Conservation (phyloP, 2,888 invertebrate genomes). For the Drosophila infuscata region DNA sequence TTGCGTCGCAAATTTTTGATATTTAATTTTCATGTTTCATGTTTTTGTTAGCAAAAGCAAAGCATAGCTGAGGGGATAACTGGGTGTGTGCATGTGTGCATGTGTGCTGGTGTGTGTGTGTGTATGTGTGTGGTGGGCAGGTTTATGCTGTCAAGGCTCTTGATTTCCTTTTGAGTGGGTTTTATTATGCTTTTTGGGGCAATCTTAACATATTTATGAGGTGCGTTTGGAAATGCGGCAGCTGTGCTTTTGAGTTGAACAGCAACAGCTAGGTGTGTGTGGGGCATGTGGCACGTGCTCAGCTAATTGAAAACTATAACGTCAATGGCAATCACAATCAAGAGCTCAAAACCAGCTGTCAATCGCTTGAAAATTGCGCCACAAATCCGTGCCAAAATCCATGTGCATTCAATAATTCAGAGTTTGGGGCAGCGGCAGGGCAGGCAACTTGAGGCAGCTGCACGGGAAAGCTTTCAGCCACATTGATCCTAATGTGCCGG, state of each 20-base stretch:
- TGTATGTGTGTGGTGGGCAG: not conserved
- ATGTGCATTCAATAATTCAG: constrained; percentile 2
- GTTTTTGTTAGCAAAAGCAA: constrained; percentile 47
- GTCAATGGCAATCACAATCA: constrained; percentile 69
- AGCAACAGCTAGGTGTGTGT: not conserved
- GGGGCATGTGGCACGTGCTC: constrained; percentile 34
- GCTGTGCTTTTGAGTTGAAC: not conserved
- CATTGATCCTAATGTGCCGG: constrained; percentile 74
- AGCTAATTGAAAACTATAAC: constrained; percentile 76
- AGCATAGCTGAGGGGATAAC: not conserved
- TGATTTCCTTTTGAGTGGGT: constrained; percentile 48
- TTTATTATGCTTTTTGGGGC: constrained; percentile 48
- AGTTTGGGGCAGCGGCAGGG: not conserved
- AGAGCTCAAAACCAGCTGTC: constrained; percentile 35
- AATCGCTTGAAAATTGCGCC: constrained; percentile 35
- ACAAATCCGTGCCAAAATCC: constrained; percentile 6
- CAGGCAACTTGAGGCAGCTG: not conserved
- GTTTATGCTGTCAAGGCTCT: constrained; percentile 40
- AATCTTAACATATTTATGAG: constrained; percentile 71
- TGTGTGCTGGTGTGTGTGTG: not conserved
- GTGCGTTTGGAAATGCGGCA: constrained; percentile 26
- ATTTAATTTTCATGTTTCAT: constrained; percentile 68
- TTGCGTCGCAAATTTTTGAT: constrained; percentile 62
- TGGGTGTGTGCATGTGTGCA: not conserved
- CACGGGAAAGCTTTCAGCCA: constrained; percentile 40